These are phyloP conservation scores for Paramuricea clavata DNA, from an alignment of 92 coral and sea anemone genomes.

Conservation along the genomic window DNA sequence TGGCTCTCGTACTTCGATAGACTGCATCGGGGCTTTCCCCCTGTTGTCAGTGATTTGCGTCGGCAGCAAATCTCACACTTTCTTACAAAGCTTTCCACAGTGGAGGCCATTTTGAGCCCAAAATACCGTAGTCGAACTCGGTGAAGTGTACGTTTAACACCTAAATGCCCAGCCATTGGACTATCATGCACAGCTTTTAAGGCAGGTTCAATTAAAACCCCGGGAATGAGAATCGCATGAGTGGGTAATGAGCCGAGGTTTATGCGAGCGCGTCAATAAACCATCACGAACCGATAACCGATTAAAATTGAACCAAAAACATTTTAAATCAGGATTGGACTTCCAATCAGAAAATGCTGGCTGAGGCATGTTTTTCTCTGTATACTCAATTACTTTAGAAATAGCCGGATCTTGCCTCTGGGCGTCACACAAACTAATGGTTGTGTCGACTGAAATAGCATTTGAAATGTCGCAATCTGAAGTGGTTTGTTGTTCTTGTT, in stretches of 20 bases:
- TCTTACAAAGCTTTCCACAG: neutral
- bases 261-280: neutral
- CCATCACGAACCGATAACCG: slow-evolving; percentile 22
- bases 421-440: neutral
- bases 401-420: slow-evolving; percentile 17
- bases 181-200: slow-evolving; percentile 7
- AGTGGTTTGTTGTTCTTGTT: neutral
- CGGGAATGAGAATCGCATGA: slow-evolving; percentile 4
- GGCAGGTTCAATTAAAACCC: neutral
- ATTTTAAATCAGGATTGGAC: neutral
- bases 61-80: slow-evolving; percentile 8
- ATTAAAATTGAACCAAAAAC: slow-evolving; percentile 28
- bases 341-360: neutral
- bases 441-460: slow-evolving; percentile 4
- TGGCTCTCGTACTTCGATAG: too few species aligned
- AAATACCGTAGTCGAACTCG: slow-evolving; percentile 35
- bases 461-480: neutral
- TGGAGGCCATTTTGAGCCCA: slow-evolving; percentile 34
- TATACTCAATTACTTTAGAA: neutral
- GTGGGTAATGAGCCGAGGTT: slow-evolving; percentile 12
- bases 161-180: neutral
- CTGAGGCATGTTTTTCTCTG: neutral
- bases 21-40: too few species aligned
- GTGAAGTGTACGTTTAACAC: slow-evolving; percentile 19
- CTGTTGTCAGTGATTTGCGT: too few species aligned